Conservation (phyloP, 2,888 invertebrate species). For the Tupiocoris notatus region DNA sequence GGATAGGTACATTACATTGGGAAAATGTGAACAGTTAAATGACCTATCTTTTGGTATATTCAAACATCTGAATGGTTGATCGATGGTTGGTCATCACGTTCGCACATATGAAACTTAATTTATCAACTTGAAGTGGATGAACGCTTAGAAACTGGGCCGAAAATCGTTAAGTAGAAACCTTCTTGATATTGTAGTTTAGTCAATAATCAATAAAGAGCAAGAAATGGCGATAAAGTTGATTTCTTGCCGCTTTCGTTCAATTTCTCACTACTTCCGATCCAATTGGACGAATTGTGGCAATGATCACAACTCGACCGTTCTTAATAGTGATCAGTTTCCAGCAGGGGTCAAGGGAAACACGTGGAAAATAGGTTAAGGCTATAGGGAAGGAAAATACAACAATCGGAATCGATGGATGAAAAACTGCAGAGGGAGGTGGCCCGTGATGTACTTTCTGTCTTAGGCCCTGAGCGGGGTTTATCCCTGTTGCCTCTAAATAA, state of each 20-base stretch:
- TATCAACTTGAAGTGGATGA: too few species aligned
- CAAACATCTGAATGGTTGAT: too few species aligned
- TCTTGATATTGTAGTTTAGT: too few species aligned
- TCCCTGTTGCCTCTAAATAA: neutral
- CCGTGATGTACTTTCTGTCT: neutral
- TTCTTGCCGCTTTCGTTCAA: neutral
- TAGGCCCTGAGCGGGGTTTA: too few species aligned
- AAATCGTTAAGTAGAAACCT: too few species aligned
- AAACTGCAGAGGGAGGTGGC: neutral
- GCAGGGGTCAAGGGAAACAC: neutral
- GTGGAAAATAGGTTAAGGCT: neutral
- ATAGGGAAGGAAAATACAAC: neutral
- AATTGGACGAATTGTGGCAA: neutral
- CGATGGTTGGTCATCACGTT: too few species aligned
- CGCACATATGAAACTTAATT: too few species aligned
- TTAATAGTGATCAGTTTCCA: neutral
- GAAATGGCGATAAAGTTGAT: neutral
- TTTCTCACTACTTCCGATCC: neutral
- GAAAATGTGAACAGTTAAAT: too few species aligned
- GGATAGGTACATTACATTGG: too few species aligned
- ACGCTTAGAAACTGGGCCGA: too few species aligned
- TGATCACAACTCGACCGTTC: neutral
- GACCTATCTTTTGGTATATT: too few species aligned
- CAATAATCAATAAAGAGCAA: too few species aligned
- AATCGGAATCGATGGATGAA: neutral